Base-by-base conservation (phyloP, 2,797 vertebrate species). In the Arrhamphus sclerolepis region DNA sequence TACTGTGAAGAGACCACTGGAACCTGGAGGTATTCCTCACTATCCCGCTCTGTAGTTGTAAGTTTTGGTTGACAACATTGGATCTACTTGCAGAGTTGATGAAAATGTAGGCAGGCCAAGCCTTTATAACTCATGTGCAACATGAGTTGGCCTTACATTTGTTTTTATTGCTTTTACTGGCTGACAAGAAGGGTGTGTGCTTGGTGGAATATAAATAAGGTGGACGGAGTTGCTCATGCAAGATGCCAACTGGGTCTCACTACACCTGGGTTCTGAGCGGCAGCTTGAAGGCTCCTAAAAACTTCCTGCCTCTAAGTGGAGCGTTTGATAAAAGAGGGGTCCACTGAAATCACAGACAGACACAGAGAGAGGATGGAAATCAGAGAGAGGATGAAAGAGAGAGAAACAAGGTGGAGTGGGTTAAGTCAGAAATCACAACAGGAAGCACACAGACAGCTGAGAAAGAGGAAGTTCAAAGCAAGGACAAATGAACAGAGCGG, bases 291-390 rank as follows among this genome's bases (percentile, higher is more conserved):
- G 89, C 87, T 95, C 92, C 94, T 96, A 98, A 95, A 92, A 90
- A 92, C 57, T 85, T 90, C 92, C 93, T 92, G 94, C 94, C 90
- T 93, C 90, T 96, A 96, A 95, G 94, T 91, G 94, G 87, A 94
- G 94, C 91, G 73, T 92, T 94, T 93, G 92, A 93, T 94, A 93
- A 95, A 87, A 96, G 93, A 94, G 93, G 91, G 89, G 89, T 92
- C 92, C 95, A 97, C 96, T 98, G 97, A 90, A 98, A 98, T 94
- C 93, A 96, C 94, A 98, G 94, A 97, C 66, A 86, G 82, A 83
- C 51, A 87, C 62, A 81, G 64, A 67, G 73, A 84, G 64, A 89
- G 66, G 86, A 66, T 31, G 22, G 59, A 46, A 55, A 54, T 83
- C 69, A 83, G 72, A 84, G 26, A 67, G 21, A 67, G 21, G 26